Evolutionary conservation across 2,797 vertebrate genomes (phyloP), one percentile per base, ranked within the genome.

Genomic region (Amazonetta brasiliensis): DNA sequence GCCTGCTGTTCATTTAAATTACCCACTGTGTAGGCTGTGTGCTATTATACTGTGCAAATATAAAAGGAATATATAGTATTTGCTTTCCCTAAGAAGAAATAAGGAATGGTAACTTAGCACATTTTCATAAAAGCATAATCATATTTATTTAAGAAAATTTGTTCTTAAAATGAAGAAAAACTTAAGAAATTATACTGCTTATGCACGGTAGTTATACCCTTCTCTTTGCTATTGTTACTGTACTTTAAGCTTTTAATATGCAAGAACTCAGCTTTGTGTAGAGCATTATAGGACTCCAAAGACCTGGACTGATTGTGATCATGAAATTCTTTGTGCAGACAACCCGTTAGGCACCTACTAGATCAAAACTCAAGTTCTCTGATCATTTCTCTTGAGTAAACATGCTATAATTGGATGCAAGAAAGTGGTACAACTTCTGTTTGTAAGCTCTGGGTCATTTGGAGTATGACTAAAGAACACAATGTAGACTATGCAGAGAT

Each of bases 1-100:
- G 28, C 90, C 84, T 95, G 92, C 75, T 95, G 86, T 83, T 95
- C 86, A 85, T 87, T 91, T 83, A 93, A 93, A 96, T 95, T 89
- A 85, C 78, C 64, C 41, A 64, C 74, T 64, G 52, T 77, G 88
- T 89, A 63, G 77, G 67, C 39, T 87, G 25, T 5, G 12, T 44
- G 43, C 56, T 71, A 82, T 80, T 85, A 41, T 50, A 33, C 44
- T 3, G 17, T 0, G 0, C 48, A 92, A 55, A 68, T 22, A 77
- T 76, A 79, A 77, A 87, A 74, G 28, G 28, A 93, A 83, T 67
- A 71, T 33, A 55, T 17, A 35, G 46, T 56, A 80, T 90, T 87
- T 74, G 6, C 22, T 83, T 89, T 90, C 59, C 19, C 9, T 90
- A 48, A 72, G 64, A 94, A 79, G 14, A 76, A 92, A 67, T 39